These are phyloP conservation scores for Ctenoplectra terminalis DNA, from an alignment of 1,140 invertebrate species.

Conservation along the genomic window DNA sequence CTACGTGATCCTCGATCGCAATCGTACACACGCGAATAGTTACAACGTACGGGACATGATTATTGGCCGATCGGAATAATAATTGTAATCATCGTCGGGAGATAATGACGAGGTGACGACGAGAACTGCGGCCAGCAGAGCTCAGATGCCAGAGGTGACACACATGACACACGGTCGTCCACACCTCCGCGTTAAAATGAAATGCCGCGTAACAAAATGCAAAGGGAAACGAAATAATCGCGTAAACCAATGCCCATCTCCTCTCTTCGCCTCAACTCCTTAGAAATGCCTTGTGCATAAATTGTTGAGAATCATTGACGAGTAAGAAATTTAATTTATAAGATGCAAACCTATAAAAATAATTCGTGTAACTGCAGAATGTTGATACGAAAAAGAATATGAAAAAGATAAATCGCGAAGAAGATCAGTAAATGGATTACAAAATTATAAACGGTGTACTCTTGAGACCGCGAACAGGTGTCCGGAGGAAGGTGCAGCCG, in stretches of 20 bases:
- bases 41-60: conserved; percentile 76
- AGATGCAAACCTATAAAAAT: too few relatives aligned
- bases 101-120: conserved; percentile 70
- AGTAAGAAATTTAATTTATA: too few relatives aligned
- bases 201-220: conserved; percentile 35
- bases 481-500: conserved; percentile 12
- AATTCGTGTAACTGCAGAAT: neutral
- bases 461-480: conserved; percentile 16
- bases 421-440: neutral
- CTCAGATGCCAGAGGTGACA: conserved; percentile 58
- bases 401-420: neutral
- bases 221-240: conserved; percentile 55
- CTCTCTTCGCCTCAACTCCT: neutral
- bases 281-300: too few relatives aligned
- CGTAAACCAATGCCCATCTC: neutral
- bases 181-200: conserved; percentile 42
- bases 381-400: neutral
- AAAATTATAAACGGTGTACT: neutral
- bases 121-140: conserved; percentile 23
- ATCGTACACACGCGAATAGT: conserved; percentile 65
- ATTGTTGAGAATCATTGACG: neutral
- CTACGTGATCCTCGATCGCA: conserved; percentile 75
- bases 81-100: conserved; percentile 76
- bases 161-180: conserved; percentile 54
- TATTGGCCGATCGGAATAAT: conserved; percentile 78